Evolutionary conservation across 1,140 invertebrate species (phyloP).

Genomic region (Drosophila burlai): DNA sequence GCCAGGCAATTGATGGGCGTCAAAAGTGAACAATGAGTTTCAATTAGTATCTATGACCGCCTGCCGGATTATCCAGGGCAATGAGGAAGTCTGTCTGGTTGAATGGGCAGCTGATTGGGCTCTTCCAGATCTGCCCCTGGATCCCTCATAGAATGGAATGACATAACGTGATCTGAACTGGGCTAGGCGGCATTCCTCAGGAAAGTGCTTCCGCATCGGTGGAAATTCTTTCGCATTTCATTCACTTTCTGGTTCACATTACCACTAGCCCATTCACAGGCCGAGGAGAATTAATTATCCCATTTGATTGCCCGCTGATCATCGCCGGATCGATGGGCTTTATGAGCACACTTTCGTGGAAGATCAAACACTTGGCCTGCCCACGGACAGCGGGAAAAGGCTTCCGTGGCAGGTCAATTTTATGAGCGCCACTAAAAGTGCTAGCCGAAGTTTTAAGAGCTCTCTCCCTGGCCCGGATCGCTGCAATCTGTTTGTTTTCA

Average conservation of each 20-base stretch:
- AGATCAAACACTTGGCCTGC: conserved; percentile 74
- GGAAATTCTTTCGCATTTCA: conserved; percentile 27
- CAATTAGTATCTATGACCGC: conserved; percentile 70
- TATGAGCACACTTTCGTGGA: conserved; percentile 44
- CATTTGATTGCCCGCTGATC: conserved; percentile 43
- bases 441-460: conserved; percentile 42
- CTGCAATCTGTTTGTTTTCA: conserved; percentile 72
- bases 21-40: conserved; percentile 81
- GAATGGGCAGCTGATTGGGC: conserved; percentile 74
- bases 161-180: conserved; percentile 16
- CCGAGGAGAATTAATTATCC: conserved; percentile 35
- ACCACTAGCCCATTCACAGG: conserved; percentile 16
- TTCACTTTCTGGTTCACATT: conserved; percentile 22
- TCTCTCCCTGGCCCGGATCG: conserved; percentile 1
- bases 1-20: conserved; percentile 70
- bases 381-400: conserved; percentile 47
- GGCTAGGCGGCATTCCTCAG: conserved; percentile 16
- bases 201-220: conserved; percentile 46
- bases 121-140: conserved; percentile 1
- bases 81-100: conserved; percentile 65
- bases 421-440: conserved; percentile 66
- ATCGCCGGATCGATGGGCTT: conserved; percentile 38
- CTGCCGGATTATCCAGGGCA: conserved; percentile 62
- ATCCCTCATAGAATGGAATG: conserved; percentile 22
- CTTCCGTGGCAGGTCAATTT: conserved; percentile 63